These are phyloP conservation scores for Acrobeloides nanus DNA, from an alignment of 2,888 invertebrate genomes.

Conservation along the genomic window DNA sequence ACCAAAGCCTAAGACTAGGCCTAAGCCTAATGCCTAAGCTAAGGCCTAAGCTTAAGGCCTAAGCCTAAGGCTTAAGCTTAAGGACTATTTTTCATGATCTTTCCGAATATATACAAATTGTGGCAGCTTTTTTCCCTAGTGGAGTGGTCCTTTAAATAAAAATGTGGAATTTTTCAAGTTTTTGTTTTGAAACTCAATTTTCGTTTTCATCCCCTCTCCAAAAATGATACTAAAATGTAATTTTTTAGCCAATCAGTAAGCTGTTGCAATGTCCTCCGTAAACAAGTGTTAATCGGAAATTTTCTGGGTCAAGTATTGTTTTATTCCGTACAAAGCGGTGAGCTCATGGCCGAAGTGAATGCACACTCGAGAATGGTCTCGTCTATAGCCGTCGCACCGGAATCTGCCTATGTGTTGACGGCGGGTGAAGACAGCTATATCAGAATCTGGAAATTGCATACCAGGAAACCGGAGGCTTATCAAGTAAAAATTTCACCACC, in stretches of 20 bases:
- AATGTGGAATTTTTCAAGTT: background rate
- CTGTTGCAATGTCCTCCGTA: conserved; percentile 41
- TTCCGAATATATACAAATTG: no score
- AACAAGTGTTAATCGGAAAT: conserved; percentile 42
- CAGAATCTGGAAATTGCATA: conserved; percentile 48
- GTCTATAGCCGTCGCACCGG: conserved; percentile 47
- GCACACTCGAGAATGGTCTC: conserved; percentile 41
- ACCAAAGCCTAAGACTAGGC: no score
- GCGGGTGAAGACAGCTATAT: conserved; percentile 26
- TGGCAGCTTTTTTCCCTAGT: no score
- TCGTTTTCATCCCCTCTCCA: background rate
- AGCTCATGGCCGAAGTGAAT: conserved; percentile 34
- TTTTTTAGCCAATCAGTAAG: conserved; percentile 28
- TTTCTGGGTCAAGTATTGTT: conserved; percentile 27
- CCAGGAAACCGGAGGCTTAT: conserved; percentile 48
- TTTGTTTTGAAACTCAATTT: background rate
- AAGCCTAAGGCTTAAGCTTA: no score
- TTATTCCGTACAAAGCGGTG: conserved; percentile 26
- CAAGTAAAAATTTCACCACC: conserved; percentile 23
- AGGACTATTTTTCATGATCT: no score
- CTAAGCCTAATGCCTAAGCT: no score
- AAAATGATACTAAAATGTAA: background rate
- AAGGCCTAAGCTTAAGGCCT: no score
- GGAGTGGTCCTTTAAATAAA: no score
- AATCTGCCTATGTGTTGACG: conserved; percentile 43